Base-by-base conservation (phyloP, 2,888 invertebrate species). In the Tetheella fluctuosa region DNA sequence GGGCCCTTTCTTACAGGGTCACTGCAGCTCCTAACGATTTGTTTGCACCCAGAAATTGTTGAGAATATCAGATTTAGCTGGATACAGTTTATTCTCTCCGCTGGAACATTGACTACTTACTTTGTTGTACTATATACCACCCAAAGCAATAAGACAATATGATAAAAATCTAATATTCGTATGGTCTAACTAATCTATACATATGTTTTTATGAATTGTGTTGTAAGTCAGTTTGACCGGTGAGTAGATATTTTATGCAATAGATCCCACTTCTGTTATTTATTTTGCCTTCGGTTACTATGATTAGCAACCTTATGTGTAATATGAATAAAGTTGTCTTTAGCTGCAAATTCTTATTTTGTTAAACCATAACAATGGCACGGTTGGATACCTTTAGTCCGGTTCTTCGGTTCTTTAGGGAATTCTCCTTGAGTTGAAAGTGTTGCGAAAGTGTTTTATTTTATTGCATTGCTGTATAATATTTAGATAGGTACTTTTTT, bases 371-470 rank as follows among this genome's bases (percentile, higher is more conserved):
- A 42, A 42, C 42, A 42, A 37, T 17, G 7, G 42, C 48, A 48
- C 20, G 20, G 8, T 48, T 20, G 17, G 20, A 20, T 48, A 20
- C 17, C 2, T 20, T 20, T 20, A 20, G 10, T 48, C 48, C 48
- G 48, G 48, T 48, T 48, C n/a, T 48, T 48, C 48, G 48, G 48
- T 10, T 48, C 48, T 48, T 20, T 42, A 20, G 48, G 48, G 48
- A 42, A 48, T 57, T 57, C 17, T 28, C 48, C 42, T 28, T 37
- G 30, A 17, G 54, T 54, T 17, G 17, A 48, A 48, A 48, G 20
- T 20, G 20, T 48, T 54, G 28, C 54, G 23, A 10, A 54, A 25
- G 15, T 28, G 54, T 54, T n/a, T n/a, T n/a, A n/a, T n/a, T 30
- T 54, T 53, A 53, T 23, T 57, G 37, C 34, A 25, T 20, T 23